Percentiles rank a stretch among this genome's conserved stretches.
These are phyloP conservation scores for Corythornis cristatus DNA, from an alignment of 2,113 vertebrate species.

Conservation along the genomic window DNA sequence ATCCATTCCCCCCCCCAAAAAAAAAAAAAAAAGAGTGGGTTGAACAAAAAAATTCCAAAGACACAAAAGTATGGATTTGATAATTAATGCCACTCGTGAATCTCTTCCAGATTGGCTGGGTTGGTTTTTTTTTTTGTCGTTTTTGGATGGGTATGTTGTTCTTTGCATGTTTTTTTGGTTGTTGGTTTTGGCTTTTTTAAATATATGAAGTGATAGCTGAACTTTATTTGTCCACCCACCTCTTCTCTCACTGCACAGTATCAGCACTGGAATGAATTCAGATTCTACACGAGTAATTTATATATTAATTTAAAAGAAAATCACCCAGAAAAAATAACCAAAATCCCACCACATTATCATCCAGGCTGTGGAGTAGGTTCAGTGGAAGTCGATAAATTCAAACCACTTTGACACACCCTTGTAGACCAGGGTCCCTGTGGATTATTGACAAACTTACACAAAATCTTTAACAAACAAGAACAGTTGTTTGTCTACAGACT, in stretches of 20 bases:
- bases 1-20: neutral
- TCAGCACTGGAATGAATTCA: neutral
- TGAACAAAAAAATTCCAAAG: neutral
- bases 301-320: neutral
- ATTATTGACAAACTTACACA: neutral
- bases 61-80: neutral
- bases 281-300: neutral
- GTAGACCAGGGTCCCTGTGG: neutral
- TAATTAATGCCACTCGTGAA: neutral
- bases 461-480: neutral
- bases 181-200: neutral
- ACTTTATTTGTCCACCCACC: neutral
- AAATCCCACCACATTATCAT: neutral
- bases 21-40: neutral
- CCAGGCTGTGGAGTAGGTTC: neutral
- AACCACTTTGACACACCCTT: neutral
- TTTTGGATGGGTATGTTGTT: neutral
- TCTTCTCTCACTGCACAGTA: neutral
- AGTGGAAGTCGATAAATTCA: neutral
- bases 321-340: fast-evolving
- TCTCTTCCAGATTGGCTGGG: neutral
- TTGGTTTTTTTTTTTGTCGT: neutral
- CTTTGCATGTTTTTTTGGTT: neutral
- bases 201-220: neutral
- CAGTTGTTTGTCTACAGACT: neutral